These are phyloP conservation scores for Neodiprion virginianus DNA, from an alignment of 1,140 invertebrate genomes.

Conservation along the genomic window DNA sequence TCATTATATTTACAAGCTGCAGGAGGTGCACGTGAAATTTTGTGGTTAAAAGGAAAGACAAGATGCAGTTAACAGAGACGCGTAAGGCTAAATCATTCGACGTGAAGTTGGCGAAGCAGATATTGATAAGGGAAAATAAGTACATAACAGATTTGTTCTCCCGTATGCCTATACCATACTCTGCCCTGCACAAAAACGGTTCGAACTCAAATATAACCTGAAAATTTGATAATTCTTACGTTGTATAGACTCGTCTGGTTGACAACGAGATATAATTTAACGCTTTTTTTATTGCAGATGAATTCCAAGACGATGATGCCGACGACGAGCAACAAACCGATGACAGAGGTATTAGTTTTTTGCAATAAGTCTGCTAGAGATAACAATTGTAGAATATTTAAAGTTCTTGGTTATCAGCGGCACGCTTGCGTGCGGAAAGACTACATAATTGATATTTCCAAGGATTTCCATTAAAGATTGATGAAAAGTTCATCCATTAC, in stretches of 20 bases:
- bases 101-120: conserved; percentile 41
- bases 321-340: neutral
- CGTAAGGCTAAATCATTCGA: conserved; percentile 52
- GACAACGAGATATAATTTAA: neutral
- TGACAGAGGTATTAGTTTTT: neutral
- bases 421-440: too few species aligned
- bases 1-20: conserved; percentile 22
- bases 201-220: conserved; percentile 32
- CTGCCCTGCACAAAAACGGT: conserved; percentile 40
- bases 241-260: neutral
- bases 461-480: too few species aligned
- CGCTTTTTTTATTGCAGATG: conserved; percentile 11
- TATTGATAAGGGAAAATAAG: conserved; percentile 52
- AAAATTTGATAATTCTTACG: conserved; percentile 25
- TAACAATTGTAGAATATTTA: too few species aligned
- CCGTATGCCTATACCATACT: conserved; percentile 49
- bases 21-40: conserved; percentile 22
- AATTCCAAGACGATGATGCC: neutral
- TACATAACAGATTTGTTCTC: conserved; percentile 58
- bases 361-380: too few species aligned
- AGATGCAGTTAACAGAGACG: conserved; percentile 52
- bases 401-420: too few species aligned
- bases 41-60: neutral
- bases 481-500: too few species aligned
- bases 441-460: too few species aligned